Conservation (phyloP, 1,140 invertebrate genomes). For the Drosophila gunungcola region DNA sequence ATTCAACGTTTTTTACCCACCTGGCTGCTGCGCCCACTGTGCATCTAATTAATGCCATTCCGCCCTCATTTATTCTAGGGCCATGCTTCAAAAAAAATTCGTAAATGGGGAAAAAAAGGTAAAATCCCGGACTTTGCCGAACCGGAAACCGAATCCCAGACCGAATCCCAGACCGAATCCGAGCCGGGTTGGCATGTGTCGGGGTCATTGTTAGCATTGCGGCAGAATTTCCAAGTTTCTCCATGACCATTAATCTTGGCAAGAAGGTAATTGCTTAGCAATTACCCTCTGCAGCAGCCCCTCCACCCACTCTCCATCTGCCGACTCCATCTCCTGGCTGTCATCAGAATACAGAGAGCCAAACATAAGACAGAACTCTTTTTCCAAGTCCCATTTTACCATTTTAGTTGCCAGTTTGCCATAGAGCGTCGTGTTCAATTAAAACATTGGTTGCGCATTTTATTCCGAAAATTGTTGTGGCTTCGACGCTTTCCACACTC, state of each 20-base stretch:
- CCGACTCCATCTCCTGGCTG: neutral
- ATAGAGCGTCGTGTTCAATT: conserved; percentile 23
- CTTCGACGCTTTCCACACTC: conserved; percentile 5
- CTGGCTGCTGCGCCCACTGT: conserved; percentile 31
- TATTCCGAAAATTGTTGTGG: conserved; percentile 12
- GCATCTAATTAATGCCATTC: conserved; percentile 55
- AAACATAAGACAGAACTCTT: neutral
- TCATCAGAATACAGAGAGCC: conserved; percentile 30
- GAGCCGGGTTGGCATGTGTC: conserved; percentile 46
- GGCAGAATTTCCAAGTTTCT: conserved; percentile 72
- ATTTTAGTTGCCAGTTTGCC: conserved; percentile 6
- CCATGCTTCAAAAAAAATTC: conserved; percentile 21
- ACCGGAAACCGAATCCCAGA: conserved; percentile 17
- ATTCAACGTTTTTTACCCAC: conserved; percentile 41
- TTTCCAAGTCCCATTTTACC: neutral
- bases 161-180: conserved; percentile 16
- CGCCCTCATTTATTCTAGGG: conserved; percentile 45
- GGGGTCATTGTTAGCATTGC: conserved; percentile 77
- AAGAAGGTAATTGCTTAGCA: conserved; percentile 82
- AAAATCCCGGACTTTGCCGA: conserved; percentile 8
- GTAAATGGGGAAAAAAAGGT: conserved; percentile 10
- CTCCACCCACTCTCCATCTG: neutral
- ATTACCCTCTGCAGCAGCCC: conserved; percentile 68
- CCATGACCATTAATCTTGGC: conserved; percentile 79
- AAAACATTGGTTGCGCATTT: conserved; percentile 13